Conservation (phyloP, 2,113 vertebrate species). For the Oreochromis aureus region DNA sequence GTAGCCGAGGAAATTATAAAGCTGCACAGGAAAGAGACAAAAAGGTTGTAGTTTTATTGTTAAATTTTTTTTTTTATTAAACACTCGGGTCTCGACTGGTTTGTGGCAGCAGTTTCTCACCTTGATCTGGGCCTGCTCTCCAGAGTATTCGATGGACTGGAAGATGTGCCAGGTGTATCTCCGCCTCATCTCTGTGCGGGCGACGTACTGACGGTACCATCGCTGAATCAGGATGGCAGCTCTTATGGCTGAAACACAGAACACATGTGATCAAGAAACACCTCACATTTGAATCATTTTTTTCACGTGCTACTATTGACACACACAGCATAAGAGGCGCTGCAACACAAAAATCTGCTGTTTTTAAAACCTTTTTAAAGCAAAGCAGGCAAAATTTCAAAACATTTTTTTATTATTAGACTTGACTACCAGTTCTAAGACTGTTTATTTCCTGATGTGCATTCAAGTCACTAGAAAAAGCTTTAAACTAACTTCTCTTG, state of each 20-base stretch:
- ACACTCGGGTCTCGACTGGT: not conserved
- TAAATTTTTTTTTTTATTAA: not conserved
- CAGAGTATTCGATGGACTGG: conserved; percentile 90
- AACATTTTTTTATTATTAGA: not conserved
- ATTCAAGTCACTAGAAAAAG: not conserved
- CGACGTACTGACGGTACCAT: conserved; percentile 85
- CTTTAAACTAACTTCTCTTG: not conserved
- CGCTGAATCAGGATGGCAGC: conserved; percentile 85
- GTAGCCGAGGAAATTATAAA: conserved; percentile 91
- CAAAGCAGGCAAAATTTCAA: not conserved
- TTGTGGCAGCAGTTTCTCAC: conserved; percentile 40
- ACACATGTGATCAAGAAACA: not conserved
- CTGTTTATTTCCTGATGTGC: not conserved
- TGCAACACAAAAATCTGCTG: rapidly evolving
- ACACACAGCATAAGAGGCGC: not conserved
- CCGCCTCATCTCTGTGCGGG: conserved; percentile 85
- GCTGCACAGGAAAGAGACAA: conserved; percentile 62
- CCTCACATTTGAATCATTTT: not conserved
- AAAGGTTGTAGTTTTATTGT: not conserved
- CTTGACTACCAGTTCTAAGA: not conserved
- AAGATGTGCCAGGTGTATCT: conserved; percentile 94
- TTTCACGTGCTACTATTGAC: not conserved
- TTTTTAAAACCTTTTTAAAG: not conserved
- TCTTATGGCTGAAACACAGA: conserved; percentile 75
- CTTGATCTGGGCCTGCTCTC: conserved; percentile 92